Evolutionary conservation across 2,797 vertebrate genomes (phyloP).

Genomic region (Varecia variegata): DNA sequence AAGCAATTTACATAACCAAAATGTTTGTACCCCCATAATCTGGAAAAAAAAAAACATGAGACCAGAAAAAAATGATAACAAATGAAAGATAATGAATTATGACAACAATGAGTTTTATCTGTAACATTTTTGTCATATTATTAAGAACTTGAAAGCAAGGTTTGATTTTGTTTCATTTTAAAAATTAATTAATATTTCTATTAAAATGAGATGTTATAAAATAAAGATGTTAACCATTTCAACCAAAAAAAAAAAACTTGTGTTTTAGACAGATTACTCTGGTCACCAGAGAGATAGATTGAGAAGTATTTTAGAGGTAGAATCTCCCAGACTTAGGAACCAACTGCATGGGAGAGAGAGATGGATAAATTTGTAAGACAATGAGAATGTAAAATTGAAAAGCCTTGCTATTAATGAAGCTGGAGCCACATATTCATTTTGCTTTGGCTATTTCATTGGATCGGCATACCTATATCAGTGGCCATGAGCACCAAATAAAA

Average conservation of each 20-base stretch:
- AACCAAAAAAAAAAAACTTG: not conserved
- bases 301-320: not conserved
- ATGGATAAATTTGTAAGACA: not conserved
- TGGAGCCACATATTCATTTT: not conserved
- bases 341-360: not conserved
- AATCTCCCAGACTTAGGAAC: not conserved
- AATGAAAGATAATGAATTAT: conserved; percentile 4
- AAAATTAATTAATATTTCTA: conserved; percentile 30
- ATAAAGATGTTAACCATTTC: not conserved
- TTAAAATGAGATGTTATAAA: conserved; percentile 35
- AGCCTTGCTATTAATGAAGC: not conserved
- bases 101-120: not conserved
- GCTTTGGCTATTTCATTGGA: not conserved
- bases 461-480: not conserved
- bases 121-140: not conserved
- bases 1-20: too few relatives aligned
- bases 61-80: not conserved
- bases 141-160: not conserved
- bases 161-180: not conserved
- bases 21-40: too few relatives aligned
- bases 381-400: not conserved
- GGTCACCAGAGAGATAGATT: conserved; percentile 8
- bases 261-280: conserved; percentile 18
- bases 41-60: too few relatives aligned
- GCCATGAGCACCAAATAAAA: not conserved